These are phyloP conservation scores for Mastigias papua DNA, from an alignment of 30 jellyfish, hydroid and myxozoan genomes.

Conservation along the genomic window DNA sequence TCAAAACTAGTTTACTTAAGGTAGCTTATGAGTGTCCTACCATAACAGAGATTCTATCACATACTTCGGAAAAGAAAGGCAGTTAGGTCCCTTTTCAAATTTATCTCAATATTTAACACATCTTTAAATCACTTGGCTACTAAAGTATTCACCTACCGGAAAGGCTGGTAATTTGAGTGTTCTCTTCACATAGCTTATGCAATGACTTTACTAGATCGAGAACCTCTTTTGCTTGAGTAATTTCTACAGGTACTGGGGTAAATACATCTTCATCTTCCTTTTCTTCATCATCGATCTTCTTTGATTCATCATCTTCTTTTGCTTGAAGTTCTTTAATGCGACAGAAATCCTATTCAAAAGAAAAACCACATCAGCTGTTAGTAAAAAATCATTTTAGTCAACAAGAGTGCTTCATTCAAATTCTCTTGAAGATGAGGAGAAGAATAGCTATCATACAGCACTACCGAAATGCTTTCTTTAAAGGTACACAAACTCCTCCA, in stretches of 20 bases:
- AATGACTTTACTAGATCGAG: constrained; percentile 81
- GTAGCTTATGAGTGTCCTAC: too few relatives aligned
- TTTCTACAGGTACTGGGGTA: constrained; percentile 73
- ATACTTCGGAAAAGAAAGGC: too few relatives aligned
- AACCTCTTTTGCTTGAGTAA: constrained; percentile 79
- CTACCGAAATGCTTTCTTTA: too few relatives aligned
- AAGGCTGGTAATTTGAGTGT: constrained; percentile 49
- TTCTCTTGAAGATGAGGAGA: too few relatives aligned
- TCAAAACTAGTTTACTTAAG: too few relatives aligned
- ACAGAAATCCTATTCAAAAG: constrained; percentile 67
- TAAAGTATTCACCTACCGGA: constrained; percentile 46
- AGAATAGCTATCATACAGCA: too few relatives aligned
- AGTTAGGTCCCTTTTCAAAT: too few relatives aligned
- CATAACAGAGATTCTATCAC: too few relatives aligned
- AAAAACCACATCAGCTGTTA: background rate
- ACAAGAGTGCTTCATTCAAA: too few relatives aligned
- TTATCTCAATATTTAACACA: background rate
- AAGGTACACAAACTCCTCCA: too few relatives aligned
- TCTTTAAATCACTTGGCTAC: background rate
- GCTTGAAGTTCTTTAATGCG: constrained; percentile 65
- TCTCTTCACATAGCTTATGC: constrained; percentile 86
- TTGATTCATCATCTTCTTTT: constrained; percentile 12
- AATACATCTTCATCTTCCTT: constrained; percentile 61
- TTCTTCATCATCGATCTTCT: constrained; percentile 49
- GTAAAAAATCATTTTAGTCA: background rate